Evolutionary conservation across 2,797 vertebrate genomes (phyloP), one percentile per base, ranked within the genome.

Genomic region (Takifugu ocellatus): DNA sequence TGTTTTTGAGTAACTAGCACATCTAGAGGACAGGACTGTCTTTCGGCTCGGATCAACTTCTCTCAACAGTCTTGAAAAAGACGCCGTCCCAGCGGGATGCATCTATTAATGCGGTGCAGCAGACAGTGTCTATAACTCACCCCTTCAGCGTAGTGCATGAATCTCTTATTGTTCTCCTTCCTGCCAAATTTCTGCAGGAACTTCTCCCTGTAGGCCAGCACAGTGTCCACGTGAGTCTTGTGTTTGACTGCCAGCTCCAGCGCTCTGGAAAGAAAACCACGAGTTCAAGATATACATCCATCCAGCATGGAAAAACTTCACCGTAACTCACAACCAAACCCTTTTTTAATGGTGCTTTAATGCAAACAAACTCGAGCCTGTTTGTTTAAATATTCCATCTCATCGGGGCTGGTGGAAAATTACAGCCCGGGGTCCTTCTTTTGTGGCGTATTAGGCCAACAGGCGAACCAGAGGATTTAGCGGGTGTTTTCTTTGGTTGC

Each of bases 211-310:
- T 94, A 93, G 59, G 95, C 96, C 78, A 99, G 92, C 65, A 99
- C 97, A 0, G 97, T 98, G 89, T 99, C 97, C 70, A 99, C 95
- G 17, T 99, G 97, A 39, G 96, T 99, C 90, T 95, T 99, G 80
- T 99, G 92, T 87, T 97, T 99, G 74, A 99, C 92, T 51, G 97
- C 97, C 75, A 99, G 87, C 29, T 98, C 96, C 74, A 99, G 85
- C 24, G 97, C 97, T 80, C 97, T 99, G 79, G 14, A 72, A 79
- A 87, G 16, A 69, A 56, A 68, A 90, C 56, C 47, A 75, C 31
- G 46, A 70, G 15, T 52, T 56, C 24, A 1, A 59, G 39, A 55
- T 25, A 55, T 10, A 54, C 50, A 63, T 57, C 5, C 15, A 49
- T 31, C 27, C 6, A 15, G n/a, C 43, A 29, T 6, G 42, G 5